Evolutionary conservation across 2,797 vertebrate species (phyloP).

Genomic region (Macrochelys suwanniensis): DNA sequence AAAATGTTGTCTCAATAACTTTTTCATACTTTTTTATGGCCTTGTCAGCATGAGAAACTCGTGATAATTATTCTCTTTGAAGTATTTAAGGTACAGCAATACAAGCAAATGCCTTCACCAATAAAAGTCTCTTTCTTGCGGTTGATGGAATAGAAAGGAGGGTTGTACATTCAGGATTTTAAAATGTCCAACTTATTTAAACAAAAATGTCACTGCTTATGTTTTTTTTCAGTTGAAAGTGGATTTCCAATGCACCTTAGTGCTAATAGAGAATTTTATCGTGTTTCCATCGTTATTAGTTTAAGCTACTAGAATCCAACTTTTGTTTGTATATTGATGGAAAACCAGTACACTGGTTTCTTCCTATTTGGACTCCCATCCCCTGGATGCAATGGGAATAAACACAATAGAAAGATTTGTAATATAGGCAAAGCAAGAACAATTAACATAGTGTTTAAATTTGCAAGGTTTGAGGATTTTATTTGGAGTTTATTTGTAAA

Average conservation of each 20-base stretch:
- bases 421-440: conserved; percentile 45
- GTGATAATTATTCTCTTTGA: neutral
- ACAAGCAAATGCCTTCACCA: neutral
- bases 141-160: neutral
- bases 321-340: conserved; percentile 44
- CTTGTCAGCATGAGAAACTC: neutral
- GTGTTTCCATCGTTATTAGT: neutral
- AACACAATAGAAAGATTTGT: conserved; percentile 71
- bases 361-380: conserved; percentile 65
- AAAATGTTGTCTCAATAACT: neutral
- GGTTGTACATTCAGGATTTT: fast-evolving
- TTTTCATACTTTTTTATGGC: neutral
- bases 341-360: conserved; percentile 63
- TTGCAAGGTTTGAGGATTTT: conserved; percentile 49
- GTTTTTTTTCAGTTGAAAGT: neutral
- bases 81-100: neutral
- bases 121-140: neutral
- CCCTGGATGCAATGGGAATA: conserved; percentile 43
- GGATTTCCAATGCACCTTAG: neutral
- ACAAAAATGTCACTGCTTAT: neutral
- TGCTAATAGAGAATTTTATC: neutral
- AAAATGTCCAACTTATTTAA: neutral
- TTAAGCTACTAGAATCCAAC: conserved; percentile 46
- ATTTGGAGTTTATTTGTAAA: conserved; percentile 28
- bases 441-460: conserved; percentile 66